Evolutionary conservation across 2,888 invertebrate species (phyloP), one percentile per base, ranked within the genome.

Genomic region (Stenodema calcarata): DNA sequence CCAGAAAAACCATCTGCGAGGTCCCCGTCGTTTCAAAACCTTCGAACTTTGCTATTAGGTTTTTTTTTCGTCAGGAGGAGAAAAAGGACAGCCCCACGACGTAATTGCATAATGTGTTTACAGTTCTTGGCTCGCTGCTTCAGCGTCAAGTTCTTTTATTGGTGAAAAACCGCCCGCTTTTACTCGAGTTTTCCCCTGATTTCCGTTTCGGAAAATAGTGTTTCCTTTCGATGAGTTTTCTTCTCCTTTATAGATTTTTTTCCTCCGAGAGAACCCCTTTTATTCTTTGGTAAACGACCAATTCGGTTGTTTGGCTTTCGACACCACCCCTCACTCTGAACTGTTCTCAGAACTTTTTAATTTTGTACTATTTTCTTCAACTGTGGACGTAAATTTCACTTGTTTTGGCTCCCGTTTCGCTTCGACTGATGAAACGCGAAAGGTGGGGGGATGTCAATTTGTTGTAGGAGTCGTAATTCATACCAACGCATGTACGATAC

Each of bases 21-120:
- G 18, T 16, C 54, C 54, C 18, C 18, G n/a, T n/a, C n/a, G n/a
- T 54, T 54, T 54, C 54, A 54, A 54, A 54, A 16, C 14, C 11
- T 54, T 54, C 54, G 80, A 80, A 80, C 80, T 80, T 80, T 80
- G 27, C 80, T 80, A 80, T 80, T 80, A 80, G 80, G 50, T 50
- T 80, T 80, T 80, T 47, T 47, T 27, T 27, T 27, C 80, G 18
- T 30, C 30, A n/a, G 30, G 47, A 18, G 23, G n/a, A 0, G 54
- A 54, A 54, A 54, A 54, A 16, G 44, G n/a, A 44, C 44, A 6
- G 14, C 44, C 18, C 54, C 7, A 41, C 9, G 42, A 16, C 75
- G 84, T 84, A 84, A 84, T 84, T 84, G 73, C 75, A 84, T 84
- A 84, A 84, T 84, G 84, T 84, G 84, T 84, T 84, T 84, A 84